phyloP scores from a whole-genome alignment of 2,113 vertebrate species.

The Cyanoliseus patagonus region DNA sequence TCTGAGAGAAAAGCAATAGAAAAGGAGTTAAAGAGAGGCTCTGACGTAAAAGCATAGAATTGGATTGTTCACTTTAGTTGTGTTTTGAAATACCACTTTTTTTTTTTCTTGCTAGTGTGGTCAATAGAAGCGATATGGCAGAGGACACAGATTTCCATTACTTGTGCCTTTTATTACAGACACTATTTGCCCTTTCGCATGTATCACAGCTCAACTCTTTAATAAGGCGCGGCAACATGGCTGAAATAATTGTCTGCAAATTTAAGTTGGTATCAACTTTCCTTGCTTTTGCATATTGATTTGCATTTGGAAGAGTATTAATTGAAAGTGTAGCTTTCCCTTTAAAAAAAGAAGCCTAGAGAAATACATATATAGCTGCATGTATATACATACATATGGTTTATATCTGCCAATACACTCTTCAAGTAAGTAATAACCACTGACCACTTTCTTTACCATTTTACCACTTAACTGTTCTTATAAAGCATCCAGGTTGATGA shows the following conservation, averaged over 20 bases:
- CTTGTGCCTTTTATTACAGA: not conserved
- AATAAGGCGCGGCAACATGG: not conserved
- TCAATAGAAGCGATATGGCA: not conserved
- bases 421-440: not conserved
- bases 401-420: not conserved
- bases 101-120: not conserved
- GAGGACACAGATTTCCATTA: not conserved
- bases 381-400: fast-evolving
- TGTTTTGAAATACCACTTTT: not conserved
- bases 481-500: not conserved
- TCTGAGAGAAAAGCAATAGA: not conserved
- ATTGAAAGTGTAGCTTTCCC: not conserved
- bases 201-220: not conserved
- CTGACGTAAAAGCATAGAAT: not conserved
- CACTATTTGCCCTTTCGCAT: not conserved
- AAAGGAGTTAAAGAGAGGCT: not conserved
- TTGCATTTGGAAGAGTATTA: not conserved
- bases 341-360: not conserved
- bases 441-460: not conserved
- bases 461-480: not conserved
- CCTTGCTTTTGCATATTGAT: not conserved
- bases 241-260: not conserved
- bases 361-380: not conserved
- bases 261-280: not conserved
- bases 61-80: not conserved